These are phyloP conservation scores for Apeira syringaria DNA, from an alignment of 2,888 invertebrate genomes.

Conservation along the genomic window DNA sequence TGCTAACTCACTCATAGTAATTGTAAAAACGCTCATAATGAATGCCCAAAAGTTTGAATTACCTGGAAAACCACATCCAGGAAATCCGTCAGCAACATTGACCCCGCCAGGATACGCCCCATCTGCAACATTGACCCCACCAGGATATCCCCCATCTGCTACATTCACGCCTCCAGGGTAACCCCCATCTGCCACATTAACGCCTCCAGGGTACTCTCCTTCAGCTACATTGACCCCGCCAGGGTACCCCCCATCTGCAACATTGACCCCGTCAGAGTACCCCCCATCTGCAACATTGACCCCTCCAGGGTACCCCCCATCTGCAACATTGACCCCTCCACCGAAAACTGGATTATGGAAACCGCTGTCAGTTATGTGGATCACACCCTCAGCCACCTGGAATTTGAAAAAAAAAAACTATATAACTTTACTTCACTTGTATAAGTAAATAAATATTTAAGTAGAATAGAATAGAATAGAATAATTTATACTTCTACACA, in stretches of 20 bases:
- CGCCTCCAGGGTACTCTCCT: background rate
- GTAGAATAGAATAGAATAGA: too few relatives aligned
- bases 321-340: constrained; percentile 16
- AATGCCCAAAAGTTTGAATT: too few relatives aligned
- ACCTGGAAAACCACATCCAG: background rate
- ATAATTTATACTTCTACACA: too few relatives aligned
- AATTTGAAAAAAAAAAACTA: too few relatives aligned
- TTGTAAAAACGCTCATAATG: too few relatives aligned
- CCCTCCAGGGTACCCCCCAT: constrained; percentile 9
- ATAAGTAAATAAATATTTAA: too few relatives aligned
- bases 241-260: constrained; percentile 18
- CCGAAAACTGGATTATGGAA: background rate
- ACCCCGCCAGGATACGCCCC: constrained; percentile 19
- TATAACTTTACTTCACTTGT: too few relatives aligned
- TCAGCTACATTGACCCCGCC: constrained; percentile 11
- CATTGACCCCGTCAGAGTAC: constrained; percentile 26
- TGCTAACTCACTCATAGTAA: too few relatives aligned
- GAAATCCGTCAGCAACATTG: constrained; percentile 14
- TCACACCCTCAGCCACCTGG: constrained; percentile 12
- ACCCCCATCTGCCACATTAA: background rate
- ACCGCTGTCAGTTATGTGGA: constrained; percentile 7
- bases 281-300: constrained; percentile 26
- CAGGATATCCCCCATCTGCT: background rate
- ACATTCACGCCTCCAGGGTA: background rate
- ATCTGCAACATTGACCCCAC: background rate